phyloP scores from a whole-genome alignment of 2,888 invertebrate species.

The Incurvaria masculella region DNA sequence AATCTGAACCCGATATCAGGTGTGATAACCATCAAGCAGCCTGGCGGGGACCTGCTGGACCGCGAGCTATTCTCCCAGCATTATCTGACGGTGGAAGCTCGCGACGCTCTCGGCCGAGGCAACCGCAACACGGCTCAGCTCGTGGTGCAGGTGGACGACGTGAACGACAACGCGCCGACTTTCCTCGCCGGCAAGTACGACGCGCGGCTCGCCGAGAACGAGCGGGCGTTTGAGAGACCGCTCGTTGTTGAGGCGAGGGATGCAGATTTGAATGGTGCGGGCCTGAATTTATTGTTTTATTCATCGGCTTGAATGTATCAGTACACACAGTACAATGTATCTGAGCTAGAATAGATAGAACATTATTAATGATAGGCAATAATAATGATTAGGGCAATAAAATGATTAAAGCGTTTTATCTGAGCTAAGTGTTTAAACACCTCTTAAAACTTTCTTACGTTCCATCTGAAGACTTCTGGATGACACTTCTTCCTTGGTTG shows the following conservation, averaged over 20 bases:
- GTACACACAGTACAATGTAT: no score
- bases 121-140: constrained; percentile 84
- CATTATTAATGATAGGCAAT: no score
- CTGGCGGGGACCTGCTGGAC: constrained; percentile 77
- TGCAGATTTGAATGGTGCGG: constrained; percentile 76
- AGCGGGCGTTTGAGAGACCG: constrained; percentile 70
- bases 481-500: no score
- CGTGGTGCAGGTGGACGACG: constrained; percentile 77
- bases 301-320: no score
- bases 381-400: no score
- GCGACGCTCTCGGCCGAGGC: constrained; percentile 82
- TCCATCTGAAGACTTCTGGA: no score
- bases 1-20: constrained; percentile 80
- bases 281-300: no score
- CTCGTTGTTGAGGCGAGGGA: constrained; percentile 79
- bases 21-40: constrained; percentile 74
- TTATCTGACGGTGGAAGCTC: constrained; percentile 84
- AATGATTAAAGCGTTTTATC: no score
- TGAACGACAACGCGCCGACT: constrained; percentile 87
- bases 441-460: no score
- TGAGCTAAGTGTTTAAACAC: no score
- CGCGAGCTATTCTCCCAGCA: constrained; percentile 80
- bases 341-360: no score
- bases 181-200: constrained; percentile 83
- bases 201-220: constrained; percentile 80